Evolutionary conservation across 2,797 vertebrate genomes (phyloP).

Genomic region (Sebastes trivittatus): DNA sequence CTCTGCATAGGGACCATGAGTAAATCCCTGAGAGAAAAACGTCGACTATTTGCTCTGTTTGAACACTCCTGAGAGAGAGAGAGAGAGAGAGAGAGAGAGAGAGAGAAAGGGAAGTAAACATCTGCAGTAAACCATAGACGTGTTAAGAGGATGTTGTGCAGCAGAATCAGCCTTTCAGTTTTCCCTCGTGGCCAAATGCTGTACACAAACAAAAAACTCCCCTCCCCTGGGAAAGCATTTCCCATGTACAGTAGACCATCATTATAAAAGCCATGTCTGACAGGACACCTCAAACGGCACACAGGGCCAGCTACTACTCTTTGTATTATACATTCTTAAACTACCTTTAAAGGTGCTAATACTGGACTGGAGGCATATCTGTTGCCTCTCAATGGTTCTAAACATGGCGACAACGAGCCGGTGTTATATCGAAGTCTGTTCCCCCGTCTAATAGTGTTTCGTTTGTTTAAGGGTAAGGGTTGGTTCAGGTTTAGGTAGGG

Average conservation of each 20-base stretch:
- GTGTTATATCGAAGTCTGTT: no score
- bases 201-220: not conserved
- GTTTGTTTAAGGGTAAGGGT: no score
- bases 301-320: not conserved
- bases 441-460: no score
- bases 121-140: not conserved
- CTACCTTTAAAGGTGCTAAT: no score
- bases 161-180: not conserved
- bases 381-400: no score
- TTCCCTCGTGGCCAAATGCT: not conserved
- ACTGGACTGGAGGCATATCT: no score
- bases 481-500: no score
- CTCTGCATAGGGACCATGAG: slow-evolving; percentile 95
- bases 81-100: not conserved
- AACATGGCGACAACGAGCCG: no score
- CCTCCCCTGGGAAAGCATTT: not conserved
- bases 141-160: not conserved
- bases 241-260: not conserved
- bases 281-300: not conserved
- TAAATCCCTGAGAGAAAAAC: slow-evolving; percentile 90
- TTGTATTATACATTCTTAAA: not conserved
- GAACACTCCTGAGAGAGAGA: slow-evolving; percentile 87
- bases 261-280: not conserved
- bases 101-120: not conserved
- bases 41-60: slow-evolving; percentile 90